Percentiles rank a stretch among this genome's conserved stretches.
phyloP scores from a whole-genome alignment of 1,140 invertebrate species.

The Trichonephila clavipes region DNA sequence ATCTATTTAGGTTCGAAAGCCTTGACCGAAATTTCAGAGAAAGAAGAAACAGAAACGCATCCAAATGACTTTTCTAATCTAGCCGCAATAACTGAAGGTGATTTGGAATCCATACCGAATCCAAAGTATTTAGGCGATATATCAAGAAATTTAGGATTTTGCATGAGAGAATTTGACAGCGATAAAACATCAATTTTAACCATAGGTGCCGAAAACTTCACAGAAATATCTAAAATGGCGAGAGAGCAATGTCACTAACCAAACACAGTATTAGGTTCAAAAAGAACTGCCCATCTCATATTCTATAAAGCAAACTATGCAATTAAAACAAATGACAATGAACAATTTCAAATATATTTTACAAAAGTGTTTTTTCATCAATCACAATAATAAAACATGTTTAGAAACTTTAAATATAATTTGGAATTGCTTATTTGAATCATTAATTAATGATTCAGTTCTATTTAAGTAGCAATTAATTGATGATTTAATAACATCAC shows the following conservation, averaged over 20 bases:
- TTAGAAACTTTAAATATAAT: too few species aligned
- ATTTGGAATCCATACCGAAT: not conserved
- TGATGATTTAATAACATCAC: too few species aligned
- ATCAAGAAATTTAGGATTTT: not conserved
- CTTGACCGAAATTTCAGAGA: not conserved
- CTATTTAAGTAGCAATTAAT: too few species aligned
- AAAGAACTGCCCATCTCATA: too few species aligned
- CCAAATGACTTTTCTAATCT: not conserved
- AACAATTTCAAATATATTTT: too few species aligned
- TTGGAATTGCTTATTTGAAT: too few species aligned
- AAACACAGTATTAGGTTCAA: too few species aligned
- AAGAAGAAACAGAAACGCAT: not conserved
- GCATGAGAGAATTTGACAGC: not conserved
- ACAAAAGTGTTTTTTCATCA: too few species aligned
- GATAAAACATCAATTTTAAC: not conserved
- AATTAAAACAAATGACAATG: too few species aligned
- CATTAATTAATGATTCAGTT: too few species aligned
- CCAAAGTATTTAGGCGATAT: not conserved
- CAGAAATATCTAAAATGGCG: not conserved
- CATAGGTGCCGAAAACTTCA: not conserved
- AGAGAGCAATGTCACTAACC: not conserved
- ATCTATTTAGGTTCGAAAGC: not conserved
- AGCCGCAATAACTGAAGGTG: not conserved
- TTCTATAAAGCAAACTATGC: too few species aligned
- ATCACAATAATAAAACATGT: too few species aligned